A percentile compares a stretch with the other conserved stretches of the same genome.
These are phyloP conservation scores for Pogonocherus hispidulus DNA, from an alignment of 2,888 invertebrate genomes.

Conservation along the genomic window DNA sequence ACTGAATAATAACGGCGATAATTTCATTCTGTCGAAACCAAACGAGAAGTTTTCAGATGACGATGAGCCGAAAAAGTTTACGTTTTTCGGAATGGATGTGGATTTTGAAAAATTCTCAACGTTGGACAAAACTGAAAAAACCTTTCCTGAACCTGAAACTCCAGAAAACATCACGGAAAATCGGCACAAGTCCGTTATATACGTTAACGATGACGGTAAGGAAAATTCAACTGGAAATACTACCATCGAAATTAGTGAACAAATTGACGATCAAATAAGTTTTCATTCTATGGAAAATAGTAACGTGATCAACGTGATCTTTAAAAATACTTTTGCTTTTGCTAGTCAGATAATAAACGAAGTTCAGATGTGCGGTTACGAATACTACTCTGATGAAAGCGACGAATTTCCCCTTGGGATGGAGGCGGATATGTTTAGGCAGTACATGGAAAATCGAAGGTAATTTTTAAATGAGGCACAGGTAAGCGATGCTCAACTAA, in stretches of 20 bases:
- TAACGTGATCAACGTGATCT: constrained; percentile 63
- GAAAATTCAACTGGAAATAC: constrained; percentile 34
- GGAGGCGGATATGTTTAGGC: constrained; percentile 64
- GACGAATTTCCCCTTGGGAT: constrained; percentile 67
- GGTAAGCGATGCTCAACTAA: no score
- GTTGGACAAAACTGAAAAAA: constrained; percentile 46
- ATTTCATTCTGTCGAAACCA: constrained; percentile 72
- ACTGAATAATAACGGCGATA: constrained; percentile 64
- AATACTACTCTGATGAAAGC: constrained; percentile 54
- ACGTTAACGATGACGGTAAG: constrained; percentile 58
- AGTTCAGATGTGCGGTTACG: constrained; percentile 56
- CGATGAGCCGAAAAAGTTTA: constrained; percentile 70
- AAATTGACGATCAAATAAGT: constrained; percentile 63
- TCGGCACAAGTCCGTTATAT: constrained; percentile 66
- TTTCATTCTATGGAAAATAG: constrained; percentile 61
- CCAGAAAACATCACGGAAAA: constrained; percentile 38
- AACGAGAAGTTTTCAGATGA: constrained; percentile 33
- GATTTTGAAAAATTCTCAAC: constrained; percentile 70
- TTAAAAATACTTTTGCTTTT: constrained; percentile 63
- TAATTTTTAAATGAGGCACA: constrained; percentile 32
- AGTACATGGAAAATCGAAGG: constrained; percentile 55
- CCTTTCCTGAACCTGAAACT: constrained; percentile 9
- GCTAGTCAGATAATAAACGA: constrained; percentile 66
- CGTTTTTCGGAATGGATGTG: constrained; percentile 71
- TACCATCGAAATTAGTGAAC: constrained; percentile 59